Conservation (phyloP, 2,113 vertebrate genomes). For the Albula goreensis region DNA sequence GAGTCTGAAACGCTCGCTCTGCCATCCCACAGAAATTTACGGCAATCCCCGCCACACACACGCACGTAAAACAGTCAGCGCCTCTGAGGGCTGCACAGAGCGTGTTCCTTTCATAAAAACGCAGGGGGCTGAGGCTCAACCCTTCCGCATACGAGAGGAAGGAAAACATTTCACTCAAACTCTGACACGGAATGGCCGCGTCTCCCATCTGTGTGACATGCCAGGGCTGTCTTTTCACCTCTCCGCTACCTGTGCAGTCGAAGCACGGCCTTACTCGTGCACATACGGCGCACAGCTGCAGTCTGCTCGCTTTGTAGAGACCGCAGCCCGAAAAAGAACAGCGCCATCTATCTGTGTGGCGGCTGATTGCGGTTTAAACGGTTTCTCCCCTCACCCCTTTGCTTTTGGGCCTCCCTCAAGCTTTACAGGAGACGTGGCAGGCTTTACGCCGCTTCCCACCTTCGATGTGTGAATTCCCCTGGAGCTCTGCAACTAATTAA, state of each 20-base stretch:
- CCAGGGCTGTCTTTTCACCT: no score
- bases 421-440: background rate
- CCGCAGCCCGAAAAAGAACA: background rate
- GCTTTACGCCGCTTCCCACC: background rate
- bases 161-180: no score
- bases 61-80: background rate
- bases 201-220: no score
- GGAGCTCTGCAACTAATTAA: background rate
- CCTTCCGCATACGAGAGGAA: background rate
- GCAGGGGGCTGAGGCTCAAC: background rate
- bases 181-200: no score
- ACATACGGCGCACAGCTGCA: no score
- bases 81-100: background rate
- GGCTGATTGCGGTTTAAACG: background rate
- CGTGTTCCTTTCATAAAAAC: background rate
- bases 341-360: background rate
- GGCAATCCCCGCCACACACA: background rate
- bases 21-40: background rate
- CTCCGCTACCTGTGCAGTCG: no score
- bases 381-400: background rate
- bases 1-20: background rate
- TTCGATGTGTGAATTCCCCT: background rate
- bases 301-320: no score
- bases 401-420: background rate
- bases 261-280: no score